Conservation (phyloP, 1,140 invertebrate genomes). For the Diploscapter pachys region DNA sequence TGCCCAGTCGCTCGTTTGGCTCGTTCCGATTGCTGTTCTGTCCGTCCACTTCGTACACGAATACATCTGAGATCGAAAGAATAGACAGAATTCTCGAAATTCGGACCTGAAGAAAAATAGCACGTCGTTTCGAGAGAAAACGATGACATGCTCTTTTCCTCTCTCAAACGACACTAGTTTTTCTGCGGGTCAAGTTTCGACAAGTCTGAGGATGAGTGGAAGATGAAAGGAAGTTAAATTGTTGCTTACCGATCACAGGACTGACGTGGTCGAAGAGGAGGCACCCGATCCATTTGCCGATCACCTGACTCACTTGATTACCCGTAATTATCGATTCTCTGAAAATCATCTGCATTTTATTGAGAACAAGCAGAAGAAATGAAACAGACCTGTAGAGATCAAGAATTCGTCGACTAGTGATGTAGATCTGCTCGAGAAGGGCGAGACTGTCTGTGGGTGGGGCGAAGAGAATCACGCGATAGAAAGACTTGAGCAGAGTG, state of each 20-base stretch:
- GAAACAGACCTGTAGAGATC: conserved; percentile 9
- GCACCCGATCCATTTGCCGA: conserved; percentile 15
- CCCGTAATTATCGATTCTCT: neutral
- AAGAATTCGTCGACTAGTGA: neutral
- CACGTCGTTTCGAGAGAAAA: too few species aligned
- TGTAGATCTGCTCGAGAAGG: neutral
- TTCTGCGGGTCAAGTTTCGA: too few species aligned
- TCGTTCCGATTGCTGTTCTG: neutral
- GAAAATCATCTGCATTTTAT: neutral
- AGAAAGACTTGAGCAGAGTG: conserved; percentile 7
- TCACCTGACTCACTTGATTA: neutral
- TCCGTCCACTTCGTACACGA: conserved; percentile 3
- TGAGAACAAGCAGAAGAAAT: neutral
- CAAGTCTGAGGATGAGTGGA: too few species aligned
- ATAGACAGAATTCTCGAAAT: too few species aligned
- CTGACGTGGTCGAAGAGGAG: conserved; percentile 13
- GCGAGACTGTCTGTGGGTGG: neutral
- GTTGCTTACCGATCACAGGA: conserved; percentile 4
- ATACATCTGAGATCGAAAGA: neutral
- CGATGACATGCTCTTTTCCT: too few species aligned
- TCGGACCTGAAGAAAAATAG: too few species aligned
- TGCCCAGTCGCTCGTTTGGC: neutral
- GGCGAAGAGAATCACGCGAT: conserved; percentile 7
- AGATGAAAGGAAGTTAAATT: neutral
- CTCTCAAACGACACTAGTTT: too few species aligned